These are phyloP conservation scores for Tachystola acroxantha DNA, from an alignment of 2,888 invertebrate species.

Conservation along the genomic window DNA sequence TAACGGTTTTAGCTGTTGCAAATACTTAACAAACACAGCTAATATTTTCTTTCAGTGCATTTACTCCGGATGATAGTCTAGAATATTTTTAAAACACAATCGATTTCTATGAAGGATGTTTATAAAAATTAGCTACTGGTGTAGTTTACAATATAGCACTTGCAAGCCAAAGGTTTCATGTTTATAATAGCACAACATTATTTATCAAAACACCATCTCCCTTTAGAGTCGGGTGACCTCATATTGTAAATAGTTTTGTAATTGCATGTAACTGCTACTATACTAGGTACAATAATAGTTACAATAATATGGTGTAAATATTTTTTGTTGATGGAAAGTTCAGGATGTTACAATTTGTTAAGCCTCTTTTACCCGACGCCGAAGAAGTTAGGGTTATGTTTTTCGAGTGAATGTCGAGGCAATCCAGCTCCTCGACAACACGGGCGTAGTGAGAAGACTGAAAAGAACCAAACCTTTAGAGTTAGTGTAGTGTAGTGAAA, in stretches of 20 bases:
- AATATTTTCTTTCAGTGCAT: too few relatives aligned
- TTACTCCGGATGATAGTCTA: too few relatives aligned
- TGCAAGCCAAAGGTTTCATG: conserved; percentile 19
- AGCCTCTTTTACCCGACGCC: too few relatives aligned
- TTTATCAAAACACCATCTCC: conserved; percentile 58
- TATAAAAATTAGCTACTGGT: conserved; percentile 29
- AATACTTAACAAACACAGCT: too few relatives aligned
- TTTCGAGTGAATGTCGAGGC: too few relatives aligned
- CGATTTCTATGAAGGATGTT: conserved; percentile 21
- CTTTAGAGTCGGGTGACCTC: conserved; percentile 45
- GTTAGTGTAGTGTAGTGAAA: too few relatives aligned
- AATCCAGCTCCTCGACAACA: too few relatives aligned
- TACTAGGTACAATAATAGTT: conserved; percentile 25
- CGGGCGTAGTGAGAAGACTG: too few relatives aligned
- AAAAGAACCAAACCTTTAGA: too few relatives aligned
- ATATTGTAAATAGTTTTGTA: conserved; percentile 56
- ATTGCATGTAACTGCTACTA: conserved; percentile 24
- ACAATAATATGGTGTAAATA: conserved; percentile 21
- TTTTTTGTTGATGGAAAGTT: conserved; percentile 6
- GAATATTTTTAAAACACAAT: not conserved
- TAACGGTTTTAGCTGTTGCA: too few relatives aligned
- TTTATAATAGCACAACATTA: conserved; percentile 47
- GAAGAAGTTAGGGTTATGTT: too few relatives aligned
- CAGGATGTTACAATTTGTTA: conserved; percentile 12
- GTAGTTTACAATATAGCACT: conserved; percentile 37